Evolutionary conservation across 2,797 vertebrate species (phyloP).

Genomic region (Ambastaia sidthimunki): DNA sequence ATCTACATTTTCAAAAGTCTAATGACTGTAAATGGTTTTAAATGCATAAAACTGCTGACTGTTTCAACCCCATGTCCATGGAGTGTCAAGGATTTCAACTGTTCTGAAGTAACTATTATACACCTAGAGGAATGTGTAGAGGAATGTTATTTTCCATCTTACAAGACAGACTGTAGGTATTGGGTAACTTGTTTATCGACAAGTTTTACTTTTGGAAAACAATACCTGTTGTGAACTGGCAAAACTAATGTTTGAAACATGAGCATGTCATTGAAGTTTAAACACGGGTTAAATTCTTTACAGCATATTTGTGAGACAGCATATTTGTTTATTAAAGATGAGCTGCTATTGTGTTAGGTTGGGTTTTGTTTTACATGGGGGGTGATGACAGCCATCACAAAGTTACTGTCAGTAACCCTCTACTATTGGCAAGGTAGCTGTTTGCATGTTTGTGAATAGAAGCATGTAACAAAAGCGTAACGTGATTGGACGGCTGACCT

Average conservation of each 20-base stretch:
- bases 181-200: neutral
- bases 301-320: neutral
- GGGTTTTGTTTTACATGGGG: conserved; percentile 25
- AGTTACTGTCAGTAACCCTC: neutral
- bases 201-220: neutral
- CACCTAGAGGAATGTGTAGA: too few species aligned
- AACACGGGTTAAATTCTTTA: neutral
- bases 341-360: neutral
- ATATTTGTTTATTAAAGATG: neutral
- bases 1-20: too few species aligned
- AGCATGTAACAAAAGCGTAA: conserved; percentile 28
- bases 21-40: too few species aligned
- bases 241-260: neutral
- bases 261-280: neutral
- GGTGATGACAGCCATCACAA: neutral
- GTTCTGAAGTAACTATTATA: too few species aligned
- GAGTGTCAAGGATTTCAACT: too few species aligned
- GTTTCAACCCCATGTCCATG: too few species aligned
- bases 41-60: too few species aligned
- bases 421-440: neutral
- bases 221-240: neutral
- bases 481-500: conserved; percentile 8
- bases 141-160: too few species aligned
- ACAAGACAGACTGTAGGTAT: neutral
- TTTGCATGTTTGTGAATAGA: conserved; percentile 13